These are phyloP conservation scores for Eilema caniola DNA, from an alignment of 2,888 invertebrate genomes.

Conservation along the genomic window DNA sequence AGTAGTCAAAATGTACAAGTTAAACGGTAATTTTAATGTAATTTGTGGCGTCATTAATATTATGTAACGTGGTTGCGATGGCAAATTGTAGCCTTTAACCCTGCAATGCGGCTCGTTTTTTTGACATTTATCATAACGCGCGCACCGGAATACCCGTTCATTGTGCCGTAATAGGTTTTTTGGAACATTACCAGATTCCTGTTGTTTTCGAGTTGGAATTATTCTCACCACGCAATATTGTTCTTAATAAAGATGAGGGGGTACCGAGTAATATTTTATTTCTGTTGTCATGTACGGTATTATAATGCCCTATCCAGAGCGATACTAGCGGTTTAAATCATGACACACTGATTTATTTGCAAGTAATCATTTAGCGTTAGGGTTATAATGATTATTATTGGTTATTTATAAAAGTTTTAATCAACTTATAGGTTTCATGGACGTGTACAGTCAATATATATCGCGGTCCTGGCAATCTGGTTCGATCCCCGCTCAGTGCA, in stretches of 20 bases:
- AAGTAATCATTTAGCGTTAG: neutral
- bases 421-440: no score
- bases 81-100: conserved; percentile 61
- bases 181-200: conserved; percentile 80
- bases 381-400: neutral
- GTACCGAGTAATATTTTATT: conserved; percentile 6
- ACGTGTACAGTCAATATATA: no score
- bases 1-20: conserved; percentile 20
- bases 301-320: neutral
- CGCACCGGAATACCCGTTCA: conserved; percentile 52
- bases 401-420: neutral
- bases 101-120: conserved; percentile 81
- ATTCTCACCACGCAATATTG: conserved; percentile 17
- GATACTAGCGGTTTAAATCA: neutral
- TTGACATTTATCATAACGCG: conserved; percentile 81
- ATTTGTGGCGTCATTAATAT: conserved; percentile 52
- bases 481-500: no score
- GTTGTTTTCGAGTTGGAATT: conserved; percentile 29
- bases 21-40: conserved; percentile 46
- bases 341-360: neutral
- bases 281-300: neutral
- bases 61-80: conserved; percentile 49
- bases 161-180: conserved; percentile 76
- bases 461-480: no score
- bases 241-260: conserved; percentile 15